A percentile compares a stretch with the other conserved stretches of the same genome.
These are phyloP conservation scores for Formica selysi DNA, from an alignment of 1,140 invertebrate species.

Conservation along the genomic window DNA sequence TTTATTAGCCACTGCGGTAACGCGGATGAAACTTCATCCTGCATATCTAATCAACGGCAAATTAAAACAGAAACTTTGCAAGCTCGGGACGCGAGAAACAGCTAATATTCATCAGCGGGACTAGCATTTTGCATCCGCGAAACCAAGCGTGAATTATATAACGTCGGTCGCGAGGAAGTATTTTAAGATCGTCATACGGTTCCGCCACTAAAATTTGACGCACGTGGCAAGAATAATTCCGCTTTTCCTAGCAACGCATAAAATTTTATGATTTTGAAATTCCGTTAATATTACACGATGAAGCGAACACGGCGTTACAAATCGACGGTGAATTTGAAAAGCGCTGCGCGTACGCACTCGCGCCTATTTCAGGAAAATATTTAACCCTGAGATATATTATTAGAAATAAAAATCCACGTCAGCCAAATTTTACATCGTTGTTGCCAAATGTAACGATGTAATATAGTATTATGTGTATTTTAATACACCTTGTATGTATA, in stretches of 20 bases:
- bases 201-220: conserved; percentile 22
- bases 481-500: not conserved
- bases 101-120: not conserved
- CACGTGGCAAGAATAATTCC: not conserved
- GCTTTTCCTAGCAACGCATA: not conserved
- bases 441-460: conserved; percentile 4
- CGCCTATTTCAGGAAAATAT: conserved; percentile 35
- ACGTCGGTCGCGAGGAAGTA: not conserved
- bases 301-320: not conserved
- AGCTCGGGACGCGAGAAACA: not conserved
- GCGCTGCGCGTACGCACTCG: not conserved
- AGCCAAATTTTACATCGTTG: conserved; percentile 26
- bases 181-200: conserved; percentile 21
- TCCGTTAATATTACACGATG: conserved; percentile 29
- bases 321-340: not conserved
- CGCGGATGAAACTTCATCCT: conserved; percentile 17
- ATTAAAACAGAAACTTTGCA: conserved; percentile 15
- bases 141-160: conserved; percentile 13
- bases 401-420: conserved; percentile 27
- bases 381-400: conserved; percentile 46
- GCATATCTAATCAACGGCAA: conserved; percentile 8
- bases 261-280: conserved; percentile 18
- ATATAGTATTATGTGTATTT: too few species aligned
- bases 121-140: not conserved
- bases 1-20: conserved; percentile 26